Evolutionary conservation across 2,797 vertebrate species (phyloP).

Genomic region (Knipowitschia caucasica): DNA sequence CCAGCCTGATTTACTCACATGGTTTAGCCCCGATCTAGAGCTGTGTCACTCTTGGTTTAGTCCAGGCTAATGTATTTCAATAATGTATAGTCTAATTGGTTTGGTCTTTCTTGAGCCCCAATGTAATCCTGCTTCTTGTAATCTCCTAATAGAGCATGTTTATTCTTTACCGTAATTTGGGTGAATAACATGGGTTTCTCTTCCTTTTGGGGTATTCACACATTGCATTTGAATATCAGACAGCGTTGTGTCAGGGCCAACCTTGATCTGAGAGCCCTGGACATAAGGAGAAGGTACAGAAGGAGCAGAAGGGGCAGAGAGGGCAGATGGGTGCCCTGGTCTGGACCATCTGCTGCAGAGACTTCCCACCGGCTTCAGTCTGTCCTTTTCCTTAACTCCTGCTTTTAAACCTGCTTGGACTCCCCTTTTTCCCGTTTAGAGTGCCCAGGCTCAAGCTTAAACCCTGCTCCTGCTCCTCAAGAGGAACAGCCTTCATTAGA

Average conservation of each 20-base stretch:
- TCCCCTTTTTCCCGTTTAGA: conserved; percentile 16
- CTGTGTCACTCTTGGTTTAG: too few species aligned
- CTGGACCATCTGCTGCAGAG: conserved; percentile 80
- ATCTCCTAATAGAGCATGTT: too few species aligned
- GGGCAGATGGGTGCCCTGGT: conserved; percentile 73
- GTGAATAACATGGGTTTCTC: too few species aligned
- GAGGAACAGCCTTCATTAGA: not conserved
- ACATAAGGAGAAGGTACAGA: conserved; percentile 49
- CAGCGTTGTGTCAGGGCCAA: conserved; percentile 11
- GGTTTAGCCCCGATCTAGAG: too few species aligned
- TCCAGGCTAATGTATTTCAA: too few species aligned
- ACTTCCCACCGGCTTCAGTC: conserved; percentile 67
- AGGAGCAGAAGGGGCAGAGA: conserved; percentile 54
- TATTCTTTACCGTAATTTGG: too few species aligned
- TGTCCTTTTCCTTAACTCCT: conserved; percentile 71
- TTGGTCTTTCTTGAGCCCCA: too few species aligned
- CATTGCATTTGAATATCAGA: not conserved
- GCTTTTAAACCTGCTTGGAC: conserved; percentile 43
- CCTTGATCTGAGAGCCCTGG: conserved; percentile 38
- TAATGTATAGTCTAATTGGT: too few species aligned
- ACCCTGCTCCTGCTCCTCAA: conserved; percentile 10
- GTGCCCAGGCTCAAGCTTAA: conserved; percentile 17
- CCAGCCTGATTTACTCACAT: too few species aligned
- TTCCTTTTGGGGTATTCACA: too few species aligned
- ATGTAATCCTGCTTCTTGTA: too few species aligned